Evolutionary conservation across 2,888 invertebrate species (phyloP).

Genomic region (Phengaris arion): DNA sequence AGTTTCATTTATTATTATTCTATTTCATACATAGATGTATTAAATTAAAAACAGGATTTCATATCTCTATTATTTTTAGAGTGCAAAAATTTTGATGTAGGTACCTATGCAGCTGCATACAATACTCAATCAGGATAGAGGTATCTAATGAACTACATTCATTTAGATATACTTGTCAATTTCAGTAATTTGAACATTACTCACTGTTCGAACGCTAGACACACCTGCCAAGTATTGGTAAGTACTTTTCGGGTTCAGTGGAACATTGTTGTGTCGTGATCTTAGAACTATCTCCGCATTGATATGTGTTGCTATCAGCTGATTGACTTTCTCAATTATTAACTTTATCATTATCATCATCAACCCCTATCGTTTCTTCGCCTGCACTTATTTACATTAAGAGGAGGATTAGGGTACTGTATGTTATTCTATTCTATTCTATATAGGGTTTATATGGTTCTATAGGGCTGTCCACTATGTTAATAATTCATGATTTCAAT

Average conservation of each 20-base stretch:
- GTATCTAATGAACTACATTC: neutral
- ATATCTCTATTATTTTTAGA: neutral
- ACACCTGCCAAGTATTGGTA: constrained; percentile 9
- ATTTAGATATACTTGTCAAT: neutral
- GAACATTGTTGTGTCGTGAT: constrained; percentile 17
- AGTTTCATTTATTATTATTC: too few relatives aligned
- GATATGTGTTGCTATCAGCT: constrained; percentile 1
- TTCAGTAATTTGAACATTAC: constrained; percentile 3
- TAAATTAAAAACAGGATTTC: too few relatives aligned
- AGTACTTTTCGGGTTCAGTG: constrained; percentile 16
- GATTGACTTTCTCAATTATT: constrained; percentile 3
- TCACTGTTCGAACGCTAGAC: constrained; percentile 10
- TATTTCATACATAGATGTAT: too few relatives aligned
- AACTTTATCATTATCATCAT: neutral
- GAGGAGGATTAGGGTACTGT: too few relatives aligned
- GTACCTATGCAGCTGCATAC: neutral
- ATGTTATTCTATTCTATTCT: too few relatives aligned
- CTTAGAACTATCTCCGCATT: constrained; percentile 8
- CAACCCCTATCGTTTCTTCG: neutral
- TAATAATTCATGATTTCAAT: neutral
- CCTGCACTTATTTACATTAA: too few relatives aligned
- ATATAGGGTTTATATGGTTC: too few relatives aligned
- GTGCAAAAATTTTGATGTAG: neutral
- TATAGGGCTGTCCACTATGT: neutral
- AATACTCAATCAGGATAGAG: neutral